Evolutionary conservation across 2,888 invertebrate genomes (phyloP).

Genomic region (Homarus gammarus): DNA sequence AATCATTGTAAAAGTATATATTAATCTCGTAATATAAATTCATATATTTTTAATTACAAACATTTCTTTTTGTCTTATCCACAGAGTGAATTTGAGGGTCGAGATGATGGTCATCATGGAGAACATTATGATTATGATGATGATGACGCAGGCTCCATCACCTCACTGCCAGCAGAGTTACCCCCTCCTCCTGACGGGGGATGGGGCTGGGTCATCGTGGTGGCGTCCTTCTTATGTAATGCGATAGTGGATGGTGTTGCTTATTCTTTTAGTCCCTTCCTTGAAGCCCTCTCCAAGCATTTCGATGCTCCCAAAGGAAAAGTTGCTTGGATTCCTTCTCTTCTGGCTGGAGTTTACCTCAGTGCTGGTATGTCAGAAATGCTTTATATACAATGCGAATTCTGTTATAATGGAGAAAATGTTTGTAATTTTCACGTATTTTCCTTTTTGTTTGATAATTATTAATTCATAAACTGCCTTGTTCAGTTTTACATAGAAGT

Average conservation of each 20-base stretch:
- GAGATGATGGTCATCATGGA: conserved; percentile 26
- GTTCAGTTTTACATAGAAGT: background rate
- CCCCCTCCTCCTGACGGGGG: conserved; percentile 89
- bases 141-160: conserved; percentile 63
- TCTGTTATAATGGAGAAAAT: too few species aligned
- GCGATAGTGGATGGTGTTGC: conserved; percentile 98
- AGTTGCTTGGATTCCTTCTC: conserved; percentile 95
- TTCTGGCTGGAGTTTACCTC: conserved; percentile 96
- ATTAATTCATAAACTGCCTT: too few species aligned
- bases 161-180: conserved; percentile 81
- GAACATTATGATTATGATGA: conserved; percentile 21
- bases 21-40: conserved; percentile 43
- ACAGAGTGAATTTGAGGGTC: conserved; percentile 64
- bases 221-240: conserved; percentile 98
- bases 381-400: background rate
- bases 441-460: too few species aligned
- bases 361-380: conserved; percentile 85
- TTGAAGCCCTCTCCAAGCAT: conserved; percentile 87
- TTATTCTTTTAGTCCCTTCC: conserved; percentile 98
- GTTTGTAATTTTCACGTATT: too few species aligned
- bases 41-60: conserved; percentile 39
- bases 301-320: conserved; percentile 93
- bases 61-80: conserved; percentile 3
- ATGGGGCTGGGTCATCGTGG: conserved; percentile 90
- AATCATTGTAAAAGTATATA: conserved; percentile 23